phyloP scores from a whole-genome alignment of 2,113 vertebrate species.

The Oryzias curvinotus region DNA sequence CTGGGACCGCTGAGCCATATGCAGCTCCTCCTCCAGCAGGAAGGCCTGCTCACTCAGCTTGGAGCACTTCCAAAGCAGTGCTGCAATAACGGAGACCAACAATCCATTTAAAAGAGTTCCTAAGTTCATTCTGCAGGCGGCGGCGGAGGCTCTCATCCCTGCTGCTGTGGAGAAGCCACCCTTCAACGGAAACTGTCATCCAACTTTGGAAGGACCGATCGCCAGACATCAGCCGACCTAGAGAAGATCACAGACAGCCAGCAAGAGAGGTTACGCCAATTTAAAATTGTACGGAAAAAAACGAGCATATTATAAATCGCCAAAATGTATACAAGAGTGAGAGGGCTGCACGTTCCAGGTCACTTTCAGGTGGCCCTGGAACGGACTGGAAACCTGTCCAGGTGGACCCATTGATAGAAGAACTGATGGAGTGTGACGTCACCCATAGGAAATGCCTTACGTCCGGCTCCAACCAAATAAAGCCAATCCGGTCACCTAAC shows the following conservation, averaged over 20 bases:
- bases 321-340: too few species aligned
- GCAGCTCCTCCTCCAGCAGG: constrained; percentile 88
- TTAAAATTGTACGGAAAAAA: too few species aligned
- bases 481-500: too few species aligned
- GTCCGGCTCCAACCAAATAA: too few species aligned
- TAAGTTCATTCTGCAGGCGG: constrained; percentile 88
- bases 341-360: too few species aligned
- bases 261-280: too few species aligned
- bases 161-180: constrained; percentile 27
- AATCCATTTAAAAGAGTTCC: constrained; percentile 89
- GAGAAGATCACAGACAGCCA: not conserved
- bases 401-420: too few species aligned
- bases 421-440: too few species aligned
- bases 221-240: constrained; percentile 45
- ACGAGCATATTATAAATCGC: too few species aligned
- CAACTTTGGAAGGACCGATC: constrained; percentile 37
- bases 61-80: constrained; percentile 93
- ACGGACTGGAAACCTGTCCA: too few species aligned
- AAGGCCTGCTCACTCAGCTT: constrained; percentile 85
- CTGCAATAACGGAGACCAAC: constrained; percentile 89
- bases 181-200: constrained; percentile 55
- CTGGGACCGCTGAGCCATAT: constrained; percentile 79
- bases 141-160: constrained; percentile 72
- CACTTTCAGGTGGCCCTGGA: too few species aligned
- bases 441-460: too few species aligned